These are phyloP conservation scores for Augiades crinisus DNA, from an alignment of 2,888 invertebrate species.

Conservation along the genomic window DNA sequence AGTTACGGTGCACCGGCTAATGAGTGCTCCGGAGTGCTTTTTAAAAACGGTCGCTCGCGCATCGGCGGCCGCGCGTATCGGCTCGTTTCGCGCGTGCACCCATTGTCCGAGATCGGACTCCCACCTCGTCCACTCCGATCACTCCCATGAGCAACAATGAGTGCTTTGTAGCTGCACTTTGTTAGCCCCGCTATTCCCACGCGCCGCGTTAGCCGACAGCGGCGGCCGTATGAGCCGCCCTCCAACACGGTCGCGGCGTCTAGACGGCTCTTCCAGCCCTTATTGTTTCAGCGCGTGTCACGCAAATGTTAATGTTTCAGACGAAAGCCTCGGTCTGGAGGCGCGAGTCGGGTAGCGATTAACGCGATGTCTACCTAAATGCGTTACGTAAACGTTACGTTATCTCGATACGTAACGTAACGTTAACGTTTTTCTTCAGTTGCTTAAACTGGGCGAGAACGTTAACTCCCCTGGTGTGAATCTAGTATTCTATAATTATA, in stretches of 20 bases:
- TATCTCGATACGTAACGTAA: too few relatives aligned
- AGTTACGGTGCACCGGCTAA: slow-evolving; percentile 75
- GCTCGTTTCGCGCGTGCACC: slow-evolving; percentile 70
- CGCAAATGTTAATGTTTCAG: slow-evolving; percentile 70
- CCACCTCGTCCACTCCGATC: slow-evolving; percentile 40
- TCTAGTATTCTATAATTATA: too few relatives aligned
- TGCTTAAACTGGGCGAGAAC: too few relatives aligned
- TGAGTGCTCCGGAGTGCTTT: slow-evolving; percentile 62
- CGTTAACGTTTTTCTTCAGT: too few relatives aligned
- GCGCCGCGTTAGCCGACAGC: neutral
- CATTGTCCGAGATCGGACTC: slow-evolving; percentile 65
- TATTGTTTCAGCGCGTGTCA: slow-evolving; percentile 70
- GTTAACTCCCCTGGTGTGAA: too few relatives aligned
- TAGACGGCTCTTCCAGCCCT: slow-evolving; percentile 56
- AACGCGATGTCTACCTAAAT: too few relatives aligned
- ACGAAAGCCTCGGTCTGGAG: slow-evolving; percentile 74
- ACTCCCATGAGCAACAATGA: slow-evolving; percentile 45
- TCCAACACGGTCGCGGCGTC: slow-evolving; percentile 40
- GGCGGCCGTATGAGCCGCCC: slow-evolving; percentile 25
- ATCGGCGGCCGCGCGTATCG: slow-evolving; percentile 61
- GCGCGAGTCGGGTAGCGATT: too few relatives aligned
- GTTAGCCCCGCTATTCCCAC: slow-evolving; percentile 11
- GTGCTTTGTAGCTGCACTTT: slow-evolving; percentile 32
- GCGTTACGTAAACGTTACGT: too few relatives aligned
- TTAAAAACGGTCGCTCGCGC: slow-evolving; percentile 69